Conservation (phyloP, 2,797 vertebrate species). For the Acropternis orthonyx region DNA sequence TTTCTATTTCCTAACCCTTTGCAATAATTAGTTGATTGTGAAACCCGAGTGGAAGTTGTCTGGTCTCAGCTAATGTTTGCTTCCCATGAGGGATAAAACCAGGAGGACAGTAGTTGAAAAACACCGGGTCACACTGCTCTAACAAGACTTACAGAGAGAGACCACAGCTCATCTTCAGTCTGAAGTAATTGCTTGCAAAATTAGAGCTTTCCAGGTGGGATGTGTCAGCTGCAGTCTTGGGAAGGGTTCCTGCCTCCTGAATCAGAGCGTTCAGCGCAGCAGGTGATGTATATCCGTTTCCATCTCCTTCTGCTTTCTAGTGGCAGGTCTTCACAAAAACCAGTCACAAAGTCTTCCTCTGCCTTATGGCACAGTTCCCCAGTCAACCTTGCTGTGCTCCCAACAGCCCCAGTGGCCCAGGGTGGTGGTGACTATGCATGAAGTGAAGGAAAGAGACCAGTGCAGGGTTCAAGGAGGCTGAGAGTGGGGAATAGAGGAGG, state of each 20-base stretch:
- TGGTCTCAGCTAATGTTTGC: not conserved
- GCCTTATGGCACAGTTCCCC: rapidly evolving
- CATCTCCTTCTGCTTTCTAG: not conserved
- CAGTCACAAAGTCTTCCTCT: not conserved
- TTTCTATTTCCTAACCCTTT: constrained; percentile 15
- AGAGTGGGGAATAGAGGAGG: not conserved
- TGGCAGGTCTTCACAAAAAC: not conserved
- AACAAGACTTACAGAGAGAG: not conserved
- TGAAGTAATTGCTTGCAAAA: not conserved
- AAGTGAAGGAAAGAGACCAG: not conserved
- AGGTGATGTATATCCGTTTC: not conserved
- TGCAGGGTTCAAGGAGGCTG: not conserved
- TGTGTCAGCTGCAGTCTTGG: not conserved
- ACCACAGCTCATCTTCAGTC: not conserved
- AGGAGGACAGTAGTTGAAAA: not conserved
- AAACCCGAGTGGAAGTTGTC: constrained; percentile 35
- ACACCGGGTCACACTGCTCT: not conserved
- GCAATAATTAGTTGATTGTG: not conserved
- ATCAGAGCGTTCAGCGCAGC: not conserved
- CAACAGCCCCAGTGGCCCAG: no score
- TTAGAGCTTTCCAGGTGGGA: not conserved
- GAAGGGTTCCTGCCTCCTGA: not conserved
- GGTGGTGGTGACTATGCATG: no score
- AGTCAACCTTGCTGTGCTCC: not conserved
- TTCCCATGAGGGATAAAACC: not conserved